phyloP scores from a whole-genome alignment of 2,888 invertebrate genomes.

The Lucinisca nassula region DNA sequence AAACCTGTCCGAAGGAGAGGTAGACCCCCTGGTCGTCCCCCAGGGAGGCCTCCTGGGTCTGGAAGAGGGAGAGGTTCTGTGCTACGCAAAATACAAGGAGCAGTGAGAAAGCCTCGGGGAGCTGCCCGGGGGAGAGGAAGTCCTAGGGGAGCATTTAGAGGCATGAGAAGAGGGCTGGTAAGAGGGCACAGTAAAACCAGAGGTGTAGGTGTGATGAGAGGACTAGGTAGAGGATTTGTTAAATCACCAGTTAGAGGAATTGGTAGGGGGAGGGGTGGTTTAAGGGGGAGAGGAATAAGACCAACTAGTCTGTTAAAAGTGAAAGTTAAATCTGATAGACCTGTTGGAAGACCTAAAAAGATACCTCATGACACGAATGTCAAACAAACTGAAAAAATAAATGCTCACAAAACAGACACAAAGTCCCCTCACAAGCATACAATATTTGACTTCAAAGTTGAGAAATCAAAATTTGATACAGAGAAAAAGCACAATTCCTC shows the following conservation, averaged over 20 bases:
- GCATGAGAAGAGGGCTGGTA: slow-evolving; percentile 53
- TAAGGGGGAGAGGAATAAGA: slow-evolving; percentile 61
- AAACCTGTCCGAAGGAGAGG: slow-evolving; percentile 62
- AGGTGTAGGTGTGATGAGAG: slow-evolving; percentile 44
- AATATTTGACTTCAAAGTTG: slow-evolving; percentile 51
- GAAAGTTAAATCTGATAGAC: slow-evolving; percentile 57
- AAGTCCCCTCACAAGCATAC: slow-evolving; percentile 56
- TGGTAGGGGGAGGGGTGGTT: slow-evolving; percentile 62
- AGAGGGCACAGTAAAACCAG: slow-evolving; percentile 44
- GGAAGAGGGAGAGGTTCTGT: slow-evolving; percentile 59
- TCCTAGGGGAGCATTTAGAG: slow-evolving; percentile 33
- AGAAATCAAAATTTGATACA: slow-evolving; percentile 56
- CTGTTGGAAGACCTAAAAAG: slow-evolving; percentile 60
- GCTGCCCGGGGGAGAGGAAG: slow-evolving; percentile 37
- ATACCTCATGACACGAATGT: background rate
- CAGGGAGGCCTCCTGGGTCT: slow-evolving; percentile 51
- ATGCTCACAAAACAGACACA: slow-evolving; percentile 61
- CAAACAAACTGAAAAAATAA: slow-evolving; percentile 27
- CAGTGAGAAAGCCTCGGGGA: slow-evolving; percentile 41
- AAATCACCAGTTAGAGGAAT: slow-evolving; percentile 67
- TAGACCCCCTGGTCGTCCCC: slow-evolving; percentile 63
- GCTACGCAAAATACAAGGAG: slow-evolving; percentile 15
- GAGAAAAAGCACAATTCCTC: slow-evolving; percentile 48
- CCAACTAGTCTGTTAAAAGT: slow-evolving; percentile 56
- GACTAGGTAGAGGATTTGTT: slow-evolving; percentile 54